Conservation (phyloP, 1,140 invertebrate species). For the Rhynchophorus ferrugineus region DNA sequence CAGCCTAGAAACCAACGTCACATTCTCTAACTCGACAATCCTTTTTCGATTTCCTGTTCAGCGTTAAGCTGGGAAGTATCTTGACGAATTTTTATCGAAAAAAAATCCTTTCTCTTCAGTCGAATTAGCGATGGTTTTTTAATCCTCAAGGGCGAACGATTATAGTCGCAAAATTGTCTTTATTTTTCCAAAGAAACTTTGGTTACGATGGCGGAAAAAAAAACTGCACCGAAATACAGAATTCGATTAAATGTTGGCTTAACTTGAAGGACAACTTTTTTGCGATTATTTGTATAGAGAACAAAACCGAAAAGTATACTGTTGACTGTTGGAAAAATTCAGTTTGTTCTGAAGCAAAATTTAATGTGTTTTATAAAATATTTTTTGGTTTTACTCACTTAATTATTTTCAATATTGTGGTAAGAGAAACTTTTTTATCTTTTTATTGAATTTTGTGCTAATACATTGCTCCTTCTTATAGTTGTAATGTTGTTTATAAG, state of each 20-base stretch:
- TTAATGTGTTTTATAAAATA: too few relatives aligned
- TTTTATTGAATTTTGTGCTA: too few relatives aligned
- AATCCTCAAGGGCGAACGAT: constrained; percentile 17
- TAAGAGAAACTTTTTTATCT: too few relatives aligned
- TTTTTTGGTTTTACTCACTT: too few relatives aligned
- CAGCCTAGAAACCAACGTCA: constrained; percentile 6
- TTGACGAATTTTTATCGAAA: constrained; percentile 18
- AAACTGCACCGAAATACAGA: not conserved
- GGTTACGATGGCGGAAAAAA: not conserved
- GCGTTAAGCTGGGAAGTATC: constrained; percentile 15
- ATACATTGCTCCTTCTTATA: too few relatives aligned
- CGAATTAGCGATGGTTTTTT: constrained; percentile 20
- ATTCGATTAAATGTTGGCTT: not conserved
- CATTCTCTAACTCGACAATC: not conserved
- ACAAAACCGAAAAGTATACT: too few relatives aligned
- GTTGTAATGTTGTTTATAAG: too few relatives aligned
- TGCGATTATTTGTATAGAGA: too few relatives aligned
- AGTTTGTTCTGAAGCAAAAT: too few relatives aligned
- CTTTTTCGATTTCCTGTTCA: constrained; percentile 19
- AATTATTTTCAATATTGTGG: too few relatives aligned
- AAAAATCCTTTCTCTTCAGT: constrained; percentile 20
- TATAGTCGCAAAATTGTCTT: constrained; percentile 20
- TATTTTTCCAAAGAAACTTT: constrained; percentile 4
- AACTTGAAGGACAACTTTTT: not conserved
- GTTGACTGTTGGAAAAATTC: too few relatives aligned